Base-by-base conservation (phyloP, 2,113 vertebrate species). In the Perca schrenkii region DNA sequence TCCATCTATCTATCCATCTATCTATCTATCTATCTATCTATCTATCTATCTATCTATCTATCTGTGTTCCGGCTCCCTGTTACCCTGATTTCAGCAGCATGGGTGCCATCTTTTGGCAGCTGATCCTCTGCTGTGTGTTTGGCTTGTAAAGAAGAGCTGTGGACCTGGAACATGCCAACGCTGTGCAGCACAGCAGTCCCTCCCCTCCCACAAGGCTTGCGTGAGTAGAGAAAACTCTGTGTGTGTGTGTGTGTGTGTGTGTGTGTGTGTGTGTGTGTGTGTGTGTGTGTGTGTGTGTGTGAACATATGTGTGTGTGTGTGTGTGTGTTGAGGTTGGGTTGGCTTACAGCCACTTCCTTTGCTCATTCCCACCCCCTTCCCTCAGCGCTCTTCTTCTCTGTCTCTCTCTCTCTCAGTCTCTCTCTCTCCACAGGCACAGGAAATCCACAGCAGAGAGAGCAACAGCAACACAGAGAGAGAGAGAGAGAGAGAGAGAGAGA, bases 371-470 rank as follows among this genome's bases (percentile, higher is more conserved):
- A 66, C 92, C 93, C 88, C 79, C 80, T 93, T 92, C 83, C 73
- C 81, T 90, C 74, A 64, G 69, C 13, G 16, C 70, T 71, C 61
- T 49, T 57, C 64, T 77, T 70, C 49, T 83, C 31, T 76, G 22
- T 71, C 71, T 68, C 31, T 77, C 68, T 77, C 19, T 71, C 17
- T 74, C 28, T 73, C 31, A 71, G 64, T 76, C 73, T 67, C 66
- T 75, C 57, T 66, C 73, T 60, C 64, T 68, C 34, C 10, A 28
- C 70, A 84, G 31, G 78, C 86, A 92, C 88, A 91, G 95, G 93
- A 94, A 95, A 96, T 94, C 93, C 91, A 95, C 93, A 94, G 93
- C 57, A 58, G 88, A 94, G 93, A 91, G 91, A 88, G 80, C 82
- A 84, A 85, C 74, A 88, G 56, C 34, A 71, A 77, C 76, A 74